These are phyloP conservation scores for Musca vetustissima DNA, from an alignment of 1,140 invertebrate genomes.

Conservation along the genomic window DNA sequence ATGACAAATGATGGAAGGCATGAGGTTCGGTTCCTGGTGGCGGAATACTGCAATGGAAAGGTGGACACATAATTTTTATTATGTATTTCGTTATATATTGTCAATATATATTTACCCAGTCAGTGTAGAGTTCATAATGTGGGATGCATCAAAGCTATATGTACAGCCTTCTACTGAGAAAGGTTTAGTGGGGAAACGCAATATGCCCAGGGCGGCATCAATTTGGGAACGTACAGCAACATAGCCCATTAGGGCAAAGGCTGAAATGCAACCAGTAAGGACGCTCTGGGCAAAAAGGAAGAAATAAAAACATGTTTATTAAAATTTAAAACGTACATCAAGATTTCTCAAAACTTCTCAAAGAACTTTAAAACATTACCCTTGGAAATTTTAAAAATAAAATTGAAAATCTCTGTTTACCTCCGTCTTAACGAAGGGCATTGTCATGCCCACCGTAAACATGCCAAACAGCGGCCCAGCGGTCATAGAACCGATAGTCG, in stretches of 20 bases:
- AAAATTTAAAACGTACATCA: too few species aligned
- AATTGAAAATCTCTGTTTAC: conserved; percentile 42
- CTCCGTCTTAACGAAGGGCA: conserved; percentile 76
- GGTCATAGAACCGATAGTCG: conserved; percentile 76
- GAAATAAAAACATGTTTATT: not conserved
- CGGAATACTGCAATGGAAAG: not conserved
- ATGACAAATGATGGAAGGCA: conserved; percentile 40
- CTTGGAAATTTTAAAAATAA: not conserved
- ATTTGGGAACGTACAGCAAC: conserved; percentile 40
- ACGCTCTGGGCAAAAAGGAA: conserved; percentile 33
- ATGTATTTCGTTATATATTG: too few species aligned
- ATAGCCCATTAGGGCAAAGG: conserved; percentile 33
- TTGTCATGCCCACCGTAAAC: conserved; percentile 80
- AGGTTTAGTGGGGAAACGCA: conserved; percentile 37
- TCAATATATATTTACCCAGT: not conserved
- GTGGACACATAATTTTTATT: not conserved
- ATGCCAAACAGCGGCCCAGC: conserved; percentile 81
- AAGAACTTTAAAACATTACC: too few species aligned
- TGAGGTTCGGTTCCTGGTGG: not conserved
- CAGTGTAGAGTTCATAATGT: not conserved
- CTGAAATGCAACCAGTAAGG: conserved; percentile 34
- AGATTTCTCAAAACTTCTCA: too few species aligned
- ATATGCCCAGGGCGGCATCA: conserved; percentile 35
- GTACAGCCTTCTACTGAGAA: conserved; percentile 39
- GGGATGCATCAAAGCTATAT: conserved; percentile 32